Percentiles rank a stretch among this genome's conserved stretches.
Conservation (phyloP, 2,888 invertebrate species). For the Heliconius hortense region DNA sequence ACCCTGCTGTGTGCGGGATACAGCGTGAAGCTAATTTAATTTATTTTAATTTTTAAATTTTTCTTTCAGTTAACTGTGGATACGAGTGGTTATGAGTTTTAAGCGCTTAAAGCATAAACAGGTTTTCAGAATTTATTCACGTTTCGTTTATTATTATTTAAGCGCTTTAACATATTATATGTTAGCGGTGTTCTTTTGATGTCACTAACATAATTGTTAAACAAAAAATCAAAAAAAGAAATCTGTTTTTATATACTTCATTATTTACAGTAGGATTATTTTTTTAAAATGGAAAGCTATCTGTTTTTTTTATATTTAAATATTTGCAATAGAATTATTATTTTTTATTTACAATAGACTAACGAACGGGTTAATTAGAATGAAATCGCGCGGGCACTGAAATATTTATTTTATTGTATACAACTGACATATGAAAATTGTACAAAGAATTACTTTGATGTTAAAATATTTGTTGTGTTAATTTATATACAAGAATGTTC, state of each 20-base stretch:
- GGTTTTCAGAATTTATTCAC: background rate
- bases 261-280: background rate
- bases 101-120: background rate
- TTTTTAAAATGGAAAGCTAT: background rate
- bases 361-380: constrained; percentile 11
- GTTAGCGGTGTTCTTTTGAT: constrained; percentile 1
- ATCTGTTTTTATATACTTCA: background rate
- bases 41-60: too few relatives aligned
- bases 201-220: constrained; percentile 1
- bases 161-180: background rate
- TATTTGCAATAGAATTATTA: background rate
- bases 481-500: background rate
- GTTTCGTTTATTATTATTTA: constrained; percentile 4
- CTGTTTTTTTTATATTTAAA: background rate
- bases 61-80: constrained; percentile 10
- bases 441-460: constrained; percentile 2
- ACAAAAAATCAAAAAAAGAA: too few relatives aligned
- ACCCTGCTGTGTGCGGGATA: too few relatives aligned
- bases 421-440: constrained; percentile 1
- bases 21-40: too few relatives aligned
- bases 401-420: constrained; percentile 18
- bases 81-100: background rate
- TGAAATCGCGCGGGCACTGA: constrained; percentile 7
- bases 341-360: background rate
- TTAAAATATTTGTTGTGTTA: background rate